Evolutionary conservation across 2,888 invertebrate species (phyloP).

Genomic region (Laspeyria flexula): DNA sequence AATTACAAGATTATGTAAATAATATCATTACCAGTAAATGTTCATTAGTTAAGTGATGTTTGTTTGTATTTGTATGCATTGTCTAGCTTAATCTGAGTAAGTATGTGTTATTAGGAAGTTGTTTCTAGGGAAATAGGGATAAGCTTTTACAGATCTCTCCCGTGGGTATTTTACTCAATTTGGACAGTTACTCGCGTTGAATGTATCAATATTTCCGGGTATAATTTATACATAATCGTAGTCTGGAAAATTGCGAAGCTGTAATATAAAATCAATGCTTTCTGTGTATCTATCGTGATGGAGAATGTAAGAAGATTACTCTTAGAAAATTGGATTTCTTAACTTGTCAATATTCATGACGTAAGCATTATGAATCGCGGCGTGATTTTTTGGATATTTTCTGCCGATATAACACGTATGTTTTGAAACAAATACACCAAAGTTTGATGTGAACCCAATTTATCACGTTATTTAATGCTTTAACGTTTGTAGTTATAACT

Average conservation of each 20-base stretch:
- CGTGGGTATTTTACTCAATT: too few relatives aligned
- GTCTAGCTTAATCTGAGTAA: neutral
- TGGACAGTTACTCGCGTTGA: constrained; percentile 20
- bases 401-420: constrained; percentile 2
- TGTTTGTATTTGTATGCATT: neutral
- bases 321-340: constrained; percentile 41
- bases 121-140: neutral
- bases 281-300: constrained; percentile 27
- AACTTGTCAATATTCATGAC: constrained; percentile 43
- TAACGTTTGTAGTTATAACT: too few relatives aligned
- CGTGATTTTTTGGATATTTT: constrained; percentile 27
- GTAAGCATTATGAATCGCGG: constrained; percentile 37
- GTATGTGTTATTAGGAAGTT: neutral
- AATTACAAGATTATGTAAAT: neutral
- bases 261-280: constrained; percentile 38
- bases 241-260: constrained; percentile 32
- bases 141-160: too few relatives aligned
- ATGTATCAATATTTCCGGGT: constrained; percentile 19
- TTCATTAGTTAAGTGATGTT: neutral
- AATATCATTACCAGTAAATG: constrained; percentile 3
- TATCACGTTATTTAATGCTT: neutral
- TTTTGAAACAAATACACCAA: constrained; percentile 22
- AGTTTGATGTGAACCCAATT: constrained; percentile 2
- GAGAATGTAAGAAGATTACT: constrained; percentile 33
- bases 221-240: constrained; percentile 19